A percentile compares a stretch with the other conserved stretches of the same genome.
Conservation (phyloP, 1,140 invertebrate genomes). For the Adoxophyes honmai region DNA sequence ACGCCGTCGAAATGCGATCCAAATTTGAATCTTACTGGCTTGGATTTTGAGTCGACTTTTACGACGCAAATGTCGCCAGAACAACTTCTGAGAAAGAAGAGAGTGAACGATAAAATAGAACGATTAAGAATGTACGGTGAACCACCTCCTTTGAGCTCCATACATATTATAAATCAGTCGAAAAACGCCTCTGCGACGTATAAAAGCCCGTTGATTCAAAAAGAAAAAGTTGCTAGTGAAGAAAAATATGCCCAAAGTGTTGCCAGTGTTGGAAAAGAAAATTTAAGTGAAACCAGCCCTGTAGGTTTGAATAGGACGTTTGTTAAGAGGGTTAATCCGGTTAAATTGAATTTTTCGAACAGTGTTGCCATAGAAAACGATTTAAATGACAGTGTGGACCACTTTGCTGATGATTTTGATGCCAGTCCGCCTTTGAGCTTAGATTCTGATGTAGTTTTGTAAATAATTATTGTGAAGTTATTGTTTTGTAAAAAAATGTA, state of each 20-base stretch:
- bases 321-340: constrained; percentile 44
- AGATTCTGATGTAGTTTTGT: constrained; percentile 30
- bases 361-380: constrained; percentile 23
- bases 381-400: constrained; percentile 30
- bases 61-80: constrained; percentile 41
- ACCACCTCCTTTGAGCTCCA: constrained; percentile 57
- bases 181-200: constrained; percentile 45
- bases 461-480: too few species aligned
- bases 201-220: constrained; percentile 50
- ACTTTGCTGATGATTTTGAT: constrained; percentile 63
- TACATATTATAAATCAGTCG: constrained; percentile 59
- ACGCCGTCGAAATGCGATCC: constrained; percentile 30
- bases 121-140: constrained; percentile 68
- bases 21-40: constrained; percentile 51
- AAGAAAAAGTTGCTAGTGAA: constrained; percentile 5
- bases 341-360: constrained; percentile 52
- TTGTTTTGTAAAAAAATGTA: too few species aligned
- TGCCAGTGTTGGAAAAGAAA: constrained; percentile 30
- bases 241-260: neutral
- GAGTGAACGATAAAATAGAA: constrained; percentile 55
- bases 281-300: constrained; percentile 7
- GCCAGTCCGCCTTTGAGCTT: constrained; percentile 67
- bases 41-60: constrained; percentile 65
- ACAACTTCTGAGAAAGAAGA: constrained; percentile 40
- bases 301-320: constrained; percentile 30